Evolutionary conservation across 2,888 invertebrate genomes (phyloP).

Genomic region (Bugulina stolonifera): DNA sequence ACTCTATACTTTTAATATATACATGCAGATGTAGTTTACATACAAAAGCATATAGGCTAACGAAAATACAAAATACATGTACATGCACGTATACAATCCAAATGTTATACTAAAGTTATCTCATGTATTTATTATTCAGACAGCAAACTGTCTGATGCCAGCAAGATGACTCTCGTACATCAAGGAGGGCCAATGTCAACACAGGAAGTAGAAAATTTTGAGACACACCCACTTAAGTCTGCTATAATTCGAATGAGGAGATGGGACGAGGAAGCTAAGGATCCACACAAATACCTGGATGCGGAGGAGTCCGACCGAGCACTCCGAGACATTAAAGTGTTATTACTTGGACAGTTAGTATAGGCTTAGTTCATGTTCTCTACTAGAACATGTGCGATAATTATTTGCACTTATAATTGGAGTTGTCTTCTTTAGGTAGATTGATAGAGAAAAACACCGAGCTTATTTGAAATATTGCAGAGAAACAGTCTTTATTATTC

Average conservation of each 20-base stretch:
- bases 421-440: no score
- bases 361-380: not conserved
- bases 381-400: not conserved
- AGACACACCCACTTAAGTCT: conserved; percentile 32
- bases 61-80: no score
- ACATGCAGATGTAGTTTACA: no score
- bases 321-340: not conserved
- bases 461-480: no score
- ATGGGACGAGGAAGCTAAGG: conserved; percentile 40
- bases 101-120: no score
- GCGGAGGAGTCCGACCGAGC: not conserved
- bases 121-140: not conserved
- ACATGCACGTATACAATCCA: no score
- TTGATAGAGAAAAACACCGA: no score
- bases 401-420: no score
- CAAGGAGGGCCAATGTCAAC: conserved; percentile 39
- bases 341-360: not conserved
- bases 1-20: no score
- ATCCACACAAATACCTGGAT: conserved; percentile 28
- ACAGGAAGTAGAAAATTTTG: conserved; percentile 35
- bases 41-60: no score
- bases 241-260: conserved; percentile 35
- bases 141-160: conserved; percentile 35
- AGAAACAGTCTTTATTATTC: no score
- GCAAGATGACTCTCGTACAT: conserved; percentile 37